Evolutionary conservation across 2,797 vertebrate genomes (phyloP), one percentile per base, ranked within the genome.

Genomic region (Lagocephalus sceleratus): DNA sequence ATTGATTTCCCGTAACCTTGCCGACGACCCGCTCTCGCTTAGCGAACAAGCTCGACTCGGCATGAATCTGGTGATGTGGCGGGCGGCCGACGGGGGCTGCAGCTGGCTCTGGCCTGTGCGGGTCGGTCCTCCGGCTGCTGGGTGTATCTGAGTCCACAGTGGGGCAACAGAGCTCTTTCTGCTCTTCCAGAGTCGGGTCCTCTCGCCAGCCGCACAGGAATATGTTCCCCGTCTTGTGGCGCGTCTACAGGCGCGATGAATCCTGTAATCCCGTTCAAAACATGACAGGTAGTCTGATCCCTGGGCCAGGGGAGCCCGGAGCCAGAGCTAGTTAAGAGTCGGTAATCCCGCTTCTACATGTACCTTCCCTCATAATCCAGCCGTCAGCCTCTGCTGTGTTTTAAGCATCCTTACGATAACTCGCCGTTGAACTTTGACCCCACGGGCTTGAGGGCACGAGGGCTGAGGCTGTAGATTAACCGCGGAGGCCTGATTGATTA

Each of bases 401-500:
- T n/a, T 9, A 29, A 29, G 12, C 14, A 35, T 35, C 8, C 11
- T 35, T 14, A 17, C 5, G 53, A 20, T 19, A 32, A 42, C 41
- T 54, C 1, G 3, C 54, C 62, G 47, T 74, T 59, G 50, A 51
- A n/a, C 62, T 42, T 26, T 78, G 63, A 78, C 57, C 65, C 42
- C 19, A 2, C n/a, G 6, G 6, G 42, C 26, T 25, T 20, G 44
- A 66, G 48, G 50, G 48, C 0, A 17, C 44, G 44, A 20, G 29
- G 25, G 1, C 21, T 40, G 40, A 58, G 21, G 46, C 6, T n/a
- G 41, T 20, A 42, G 26, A 23, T 51, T 38, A 60, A 20, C 14
- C 19, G 5, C 9, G 21, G 43, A 16, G 38, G 9, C 50, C 50
- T 54, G 55, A 85, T 75, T 65, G 72, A 79, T 76, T 83, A 67